phyloP scores from a whole-genome alignment of 1,140 invertebrate species.

The Hestina assimilis region DNA sequence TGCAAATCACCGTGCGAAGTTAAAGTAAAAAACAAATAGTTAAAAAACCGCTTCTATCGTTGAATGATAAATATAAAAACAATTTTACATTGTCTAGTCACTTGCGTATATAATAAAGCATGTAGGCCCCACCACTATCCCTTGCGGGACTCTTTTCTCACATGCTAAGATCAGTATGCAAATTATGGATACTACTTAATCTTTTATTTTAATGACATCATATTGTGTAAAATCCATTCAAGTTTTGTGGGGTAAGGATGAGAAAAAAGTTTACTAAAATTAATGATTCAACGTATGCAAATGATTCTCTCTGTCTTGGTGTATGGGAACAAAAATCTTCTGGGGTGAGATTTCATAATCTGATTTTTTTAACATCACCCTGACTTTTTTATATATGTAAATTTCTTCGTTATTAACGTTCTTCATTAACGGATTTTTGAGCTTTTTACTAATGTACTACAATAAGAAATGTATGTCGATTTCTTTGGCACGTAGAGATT shows the following conservation, averaged over 20 bases:
- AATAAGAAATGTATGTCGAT: too few species aligned
- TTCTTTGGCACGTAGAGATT: too few species aligned
- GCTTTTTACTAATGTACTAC: too few species aligned
- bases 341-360: constrained; percentile 34
- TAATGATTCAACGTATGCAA: constrained; percentile 73
- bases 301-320: constrained; percentile 47
- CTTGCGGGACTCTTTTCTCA: constrained; percentile 65
- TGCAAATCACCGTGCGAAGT: constrained; percentile 76
- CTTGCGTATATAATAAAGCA: constrained; percentile 57
- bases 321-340: constrained; percentile 61
- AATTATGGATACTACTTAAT: constrained; percentile 64
- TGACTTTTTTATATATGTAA: background rate
- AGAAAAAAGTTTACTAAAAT: constrained; percentile 58
- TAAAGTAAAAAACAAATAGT: constrained; percentile 73
- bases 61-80: constrained; percentile 72
- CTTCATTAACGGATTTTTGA: too few species aligned
- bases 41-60: constrained; percentile 69
- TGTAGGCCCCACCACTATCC: constrained; percentile 39
- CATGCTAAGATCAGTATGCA: constrained; percentile 61
- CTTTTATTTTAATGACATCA: constrained; percentile 77
- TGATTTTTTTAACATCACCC: constrained; percentile 30
- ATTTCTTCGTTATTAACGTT: too few species aligned
- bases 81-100: constrained; percentile 62
- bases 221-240: constrained; percentile 68
- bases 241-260: constrained; percentile 54